phyloP scores from a whole-genome alignment of 2,888 invertebrate species.

The Tryphoninae sp. region DNA sequence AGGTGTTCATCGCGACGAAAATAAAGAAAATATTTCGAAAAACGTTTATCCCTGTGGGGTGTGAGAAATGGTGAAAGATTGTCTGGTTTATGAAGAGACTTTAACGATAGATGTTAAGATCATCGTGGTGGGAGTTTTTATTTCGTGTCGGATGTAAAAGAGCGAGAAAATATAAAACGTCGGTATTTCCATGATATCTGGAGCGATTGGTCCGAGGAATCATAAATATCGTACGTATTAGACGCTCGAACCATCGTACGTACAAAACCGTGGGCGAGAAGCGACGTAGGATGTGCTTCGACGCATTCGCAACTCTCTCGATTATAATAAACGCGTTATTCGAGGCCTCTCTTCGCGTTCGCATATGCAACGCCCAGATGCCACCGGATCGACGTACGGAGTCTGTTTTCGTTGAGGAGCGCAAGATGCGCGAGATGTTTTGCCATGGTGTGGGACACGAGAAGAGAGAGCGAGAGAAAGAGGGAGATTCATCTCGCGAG shows the following conservation, averaged over 20 bases:
- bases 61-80: too few species aligned
- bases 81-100: not conserved
- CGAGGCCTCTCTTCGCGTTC: conserved; percentile 29
- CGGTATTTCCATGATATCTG: conserved; percentile 4
- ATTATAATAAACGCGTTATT: conserved; percentile 57
- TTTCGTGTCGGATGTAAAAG: conserved; percentile 1
- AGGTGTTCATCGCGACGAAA: conserved; percentile 6
- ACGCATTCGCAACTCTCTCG: conserved; percentile 46
- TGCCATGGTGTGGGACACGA: conserved; percentile 32
- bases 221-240: conserved; percentile 7
- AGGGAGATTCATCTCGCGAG: conserved; percentile 44
- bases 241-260: not conserved
- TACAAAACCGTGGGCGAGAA: conserved; percentile 41
- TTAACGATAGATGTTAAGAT: not conserved
- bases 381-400: conserved; percentile 45
- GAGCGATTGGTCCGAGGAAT: conserved; percentile 38
- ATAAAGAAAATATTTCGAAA: not conserved
- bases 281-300: conserved; percentile 38
- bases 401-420: conserved; percentile 55
- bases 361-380: conserved; percentile 51
- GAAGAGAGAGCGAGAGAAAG: conserved; percentile 27
- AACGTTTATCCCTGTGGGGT: too few species aligned
- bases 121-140: not conserved
- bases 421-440: conserved; percentile 40
- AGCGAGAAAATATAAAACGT: not conserved